Base-by-base conservation (phyloP, 1,140 invertebrate species). In the Vanessa atalanta region DNA sequence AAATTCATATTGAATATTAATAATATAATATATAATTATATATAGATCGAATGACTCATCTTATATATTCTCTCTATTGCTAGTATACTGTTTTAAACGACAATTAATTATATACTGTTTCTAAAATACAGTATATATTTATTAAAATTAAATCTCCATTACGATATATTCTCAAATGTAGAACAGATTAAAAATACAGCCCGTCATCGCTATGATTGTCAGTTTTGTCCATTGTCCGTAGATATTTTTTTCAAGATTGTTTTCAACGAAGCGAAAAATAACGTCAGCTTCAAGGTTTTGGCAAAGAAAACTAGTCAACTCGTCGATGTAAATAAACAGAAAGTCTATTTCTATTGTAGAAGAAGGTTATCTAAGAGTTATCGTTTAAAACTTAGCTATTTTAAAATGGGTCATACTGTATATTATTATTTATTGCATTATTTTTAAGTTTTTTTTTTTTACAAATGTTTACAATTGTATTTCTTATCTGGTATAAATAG, bases 211-310 rank as follows among this genome's bases (percentile, higher is more conserved):
- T 37, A 37, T n/a, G 57, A 57, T 57, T 57, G 53, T 23, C 53
- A 31, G 57, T 61, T 31, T 61, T 61, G 12, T 61, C 31, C 31
- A 64, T 64, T 72, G 61, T 65, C 31, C 9, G 57, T 43, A 43
- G 57, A 23, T 67, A 43, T 70, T 66, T 61, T 72, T 65, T 69
- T 65, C 26, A 68, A 60, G 23, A 63, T 71, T 55, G 74, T 72
- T 72, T 64, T 8, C 55, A 72, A 48, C 70, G 66, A 68, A 67
- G 64, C 73, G 64, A 65, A 53, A 70, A 53, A 70, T 72, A 64
- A 76, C 60, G 31, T 63, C 63, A 70, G 26, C 60, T 75, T 69
- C 72, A 78, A 78, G 76, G 76, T 78, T 75, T 72, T 78, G 76
- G 76, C 76, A 78, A 72, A 47, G 76, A 68, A 74, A 78, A 57